These are phyloP conservation scores for cattle (Bos taurus) DNA, from an alignment of 2,113 vertebrate genomes.

Conservation along the genomic window DNA sequence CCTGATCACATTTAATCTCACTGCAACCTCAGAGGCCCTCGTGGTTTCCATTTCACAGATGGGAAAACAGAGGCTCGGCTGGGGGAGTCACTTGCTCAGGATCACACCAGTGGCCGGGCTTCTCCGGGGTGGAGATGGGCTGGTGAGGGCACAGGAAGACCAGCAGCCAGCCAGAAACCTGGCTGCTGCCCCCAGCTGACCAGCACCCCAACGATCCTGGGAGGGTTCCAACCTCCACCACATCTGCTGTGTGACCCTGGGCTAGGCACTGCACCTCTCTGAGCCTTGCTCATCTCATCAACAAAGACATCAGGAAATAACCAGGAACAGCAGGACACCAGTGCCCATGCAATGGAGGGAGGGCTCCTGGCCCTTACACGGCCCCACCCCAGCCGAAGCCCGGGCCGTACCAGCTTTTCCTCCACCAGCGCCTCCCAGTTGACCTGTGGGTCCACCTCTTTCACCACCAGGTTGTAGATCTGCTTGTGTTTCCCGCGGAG, in stretches of 20 bases:
- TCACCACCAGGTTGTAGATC: slow-evolving; percentile 87
- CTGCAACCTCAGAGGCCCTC: not conserved
- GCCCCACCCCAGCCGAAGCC: not conserved
- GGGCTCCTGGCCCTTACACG: rapidly evolving
- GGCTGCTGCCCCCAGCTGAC: not conserved
- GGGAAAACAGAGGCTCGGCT: not conserved
- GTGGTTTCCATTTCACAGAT: not conserved
- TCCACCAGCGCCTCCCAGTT: slow-evolving; percentile 94
- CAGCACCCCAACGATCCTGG: not conserved
- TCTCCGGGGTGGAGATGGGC: not conserved
- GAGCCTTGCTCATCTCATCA: not conserved
- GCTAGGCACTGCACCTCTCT: not conserved
- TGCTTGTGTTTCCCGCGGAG: slow-evolving; percentile 86
- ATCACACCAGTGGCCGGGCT: not conserved
- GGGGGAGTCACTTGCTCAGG: not conserved
- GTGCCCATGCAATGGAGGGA: rapidly evolving
- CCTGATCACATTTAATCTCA: not conserved
- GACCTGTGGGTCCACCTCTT: slow-evolving; percentile 87
- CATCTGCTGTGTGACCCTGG: not conserved
- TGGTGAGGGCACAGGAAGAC: not conserved
- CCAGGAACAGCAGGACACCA: rapidly evolving
- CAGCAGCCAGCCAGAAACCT: rapidly evolving
- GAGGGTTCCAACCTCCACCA: not conserved
- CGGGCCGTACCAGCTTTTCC: slow-evolving; percentile 89
- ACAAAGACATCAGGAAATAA: not conserved